Base-by-base conservation (phyloP, 2,797 vertebrate genomes). In the Acipenser transmontanus region DNA sequence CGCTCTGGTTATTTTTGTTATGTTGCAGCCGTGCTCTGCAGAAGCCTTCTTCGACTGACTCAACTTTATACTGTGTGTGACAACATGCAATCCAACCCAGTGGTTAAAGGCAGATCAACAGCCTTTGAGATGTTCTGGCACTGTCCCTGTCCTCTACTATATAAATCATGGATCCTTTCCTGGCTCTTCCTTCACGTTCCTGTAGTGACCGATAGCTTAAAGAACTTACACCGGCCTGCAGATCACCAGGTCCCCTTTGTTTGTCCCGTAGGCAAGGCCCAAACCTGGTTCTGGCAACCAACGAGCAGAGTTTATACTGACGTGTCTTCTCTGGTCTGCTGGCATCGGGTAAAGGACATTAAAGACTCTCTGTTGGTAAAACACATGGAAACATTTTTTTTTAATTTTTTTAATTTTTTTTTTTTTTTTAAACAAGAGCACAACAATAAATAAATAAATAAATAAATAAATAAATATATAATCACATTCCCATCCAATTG, bases 291-390 rank as follows among this genome's bases (percentile, higher is more conserved):
- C 96, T 0, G 97, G 97, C 59, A 99, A 92, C 96, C 96, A 99
- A 68, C 97, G 93, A 50, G 97, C 96, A 0, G 97, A 99, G 82
- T 99, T 99, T 80, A 99, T 99, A 83, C 97, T 99, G 87, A 99
- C 96, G 0, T 99, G 95, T 83, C 96, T 91, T 64, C 97, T 84
- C 87, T 99, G 97, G 85, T 99, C 97, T 0, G 97, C 95, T 76
- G 96, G 95, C 97, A 99, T 98, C 0, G 95, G 95, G 71, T 97
- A 98, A n/a, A 98, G 90, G 75, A 98, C 95, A 7, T 97, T 97
- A 76, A 97, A 98, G 72, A 97, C 95, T 91, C 95, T 95, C 95
- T 98, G 84, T 49, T 72, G 70, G 51, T 34, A 34, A 7, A 57
- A 11, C 54, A 57, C 54, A 57, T 6, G 14, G 54, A 57, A 57